phyloP scores from a whole-genome alignment of 2,797 vertebrate species.

The Morus bassanus region DNA sequence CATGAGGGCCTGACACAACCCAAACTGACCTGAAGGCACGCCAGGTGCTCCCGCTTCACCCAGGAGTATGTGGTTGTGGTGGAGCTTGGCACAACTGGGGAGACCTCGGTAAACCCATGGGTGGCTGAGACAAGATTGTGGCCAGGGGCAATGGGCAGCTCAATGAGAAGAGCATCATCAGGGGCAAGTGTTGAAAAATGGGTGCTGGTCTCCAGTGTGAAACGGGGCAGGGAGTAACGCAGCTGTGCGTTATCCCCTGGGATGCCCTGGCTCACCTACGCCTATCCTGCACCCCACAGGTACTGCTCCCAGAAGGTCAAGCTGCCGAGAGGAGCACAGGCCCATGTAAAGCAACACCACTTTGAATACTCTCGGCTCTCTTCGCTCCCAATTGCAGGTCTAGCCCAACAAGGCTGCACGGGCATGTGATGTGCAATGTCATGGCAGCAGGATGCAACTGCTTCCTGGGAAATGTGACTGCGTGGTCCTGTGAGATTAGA shows the following conservation, averaged over 20 bases:
- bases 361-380: background rate
- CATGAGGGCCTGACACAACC: background rate
- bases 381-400: background rate
- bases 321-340: background rate
- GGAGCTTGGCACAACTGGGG: background rate
- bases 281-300: background rate
- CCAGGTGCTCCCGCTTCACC: background rate
- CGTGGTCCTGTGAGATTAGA: background rate
- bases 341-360: background rate
- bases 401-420: background rate
- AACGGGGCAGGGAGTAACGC: accelerated
- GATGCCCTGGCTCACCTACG: background rate
- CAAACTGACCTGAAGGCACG: background rate
- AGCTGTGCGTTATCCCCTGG: accelerated
- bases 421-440: accelerated
- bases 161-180: background rate
- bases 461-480: background rate
- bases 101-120: background rate
- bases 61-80: background rate
- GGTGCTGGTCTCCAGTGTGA: background rate
- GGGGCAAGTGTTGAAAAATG: background rate
- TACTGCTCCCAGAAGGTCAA: background rate
- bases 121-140: background rate
- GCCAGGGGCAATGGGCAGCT: background rate
- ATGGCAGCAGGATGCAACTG: background rate